A percentile compares a stretch with the other conserved stretches of the same genome.
Evolutionary conservation across 1,140 invertebrate species (phyloP).

Genomic region (Atta cephalotes): DNA sequence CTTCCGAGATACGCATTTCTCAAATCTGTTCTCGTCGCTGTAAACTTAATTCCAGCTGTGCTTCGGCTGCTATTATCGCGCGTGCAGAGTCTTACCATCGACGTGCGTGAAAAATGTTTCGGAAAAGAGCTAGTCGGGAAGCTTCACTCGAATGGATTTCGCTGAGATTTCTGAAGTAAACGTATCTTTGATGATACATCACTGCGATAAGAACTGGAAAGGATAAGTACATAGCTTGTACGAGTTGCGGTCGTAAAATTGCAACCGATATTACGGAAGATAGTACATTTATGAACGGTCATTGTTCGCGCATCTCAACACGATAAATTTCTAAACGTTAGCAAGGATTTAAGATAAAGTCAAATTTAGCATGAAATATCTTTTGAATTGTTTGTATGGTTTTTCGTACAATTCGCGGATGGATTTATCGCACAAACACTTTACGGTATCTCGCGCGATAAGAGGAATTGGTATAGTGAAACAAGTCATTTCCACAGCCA

Average conservation of each 20-base stretch:
- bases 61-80: constrained; percentile 56
- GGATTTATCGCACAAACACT: constrained; percentile 29
- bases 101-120: constrained; percentile 54
- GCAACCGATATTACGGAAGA: constrained; percentile 8
- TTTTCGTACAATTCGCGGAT: neutral
- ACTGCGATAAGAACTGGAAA: constrained; percentile 30
- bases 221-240: constrained; percentile 12
- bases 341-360: constrained; percentile 25
- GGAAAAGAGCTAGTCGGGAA: neutral
- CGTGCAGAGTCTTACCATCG: constrained; percentile 17
- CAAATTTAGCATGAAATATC: constrained; percentile 11
- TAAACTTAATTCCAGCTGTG: constrained; percentile 70
- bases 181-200: constrained; percentile 12
- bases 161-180: constrained; percentile 6
- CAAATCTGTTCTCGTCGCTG: constrained; percentile 79
- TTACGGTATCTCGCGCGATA: neutral
- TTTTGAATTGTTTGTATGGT: constrained; percentile 5
- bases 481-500: constrained; percentile 19
- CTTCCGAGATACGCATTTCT: constrained; percentile 83
- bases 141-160: neutral
- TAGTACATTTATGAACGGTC: neutral
- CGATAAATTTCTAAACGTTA: constrained; percentile 18
- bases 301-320: constrained; percentile 24
- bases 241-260: constrained; percentile 18
- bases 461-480: neutral